Base-by-base conservation (phyloP, 2,113 vertebrate species). In the Oreochromis tanganicae region DNA sequence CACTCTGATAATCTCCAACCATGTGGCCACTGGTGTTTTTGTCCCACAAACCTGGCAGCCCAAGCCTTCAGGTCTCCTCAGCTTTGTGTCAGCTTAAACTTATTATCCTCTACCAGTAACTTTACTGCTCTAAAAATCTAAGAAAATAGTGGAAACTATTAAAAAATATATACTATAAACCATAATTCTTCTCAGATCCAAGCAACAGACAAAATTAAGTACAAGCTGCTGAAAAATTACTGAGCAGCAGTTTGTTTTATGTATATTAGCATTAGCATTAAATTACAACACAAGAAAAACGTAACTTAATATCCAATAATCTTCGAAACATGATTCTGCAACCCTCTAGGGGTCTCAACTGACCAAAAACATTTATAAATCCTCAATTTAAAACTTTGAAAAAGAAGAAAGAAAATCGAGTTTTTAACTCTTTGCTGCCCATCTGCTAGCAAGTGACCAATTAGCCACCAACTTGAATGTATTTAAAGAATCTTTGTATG, bases 371-470 rank as follows among this genome's bases (percentile, higher is more conserved):
- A 21, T 68, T 10, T 68, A 38, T 38, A 68, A 0, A 38, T 13
- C 19, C 61, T 68, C 61, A 38, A 21, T 68, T 68, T 68, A 68
- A 38, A 66, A 66, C 19, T 66, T n/a, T 66, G 17, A 66, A 66
- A 66, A 68, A 38, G 34, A 66, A 66, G 6, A 66, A 66, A 66
- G 4, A 66, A 21, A 68, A 68, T 36, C 0, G 5, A 63, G 63
- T 38, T 68, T 68, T 10, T 1, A 68, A 13, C 36, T 68, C 34
- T 41, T 68, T 68, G 34, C 38, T 68, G 21, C 7, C 63, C 19
- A 68, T 68, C 36, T 41, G 19, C 63, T 21, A 68, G 34, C 36
- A 41, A 38, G 63, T 8, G 11, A 68, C 19, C 63, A 68, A 38
- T 68, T 68, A 41, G 63, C 63, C 63, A 68, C 63, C 1, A 68